Base-by-base conservation (phyloP, 2,888 invertebrate genomes). In the Spisula subtruncata region DNA sequence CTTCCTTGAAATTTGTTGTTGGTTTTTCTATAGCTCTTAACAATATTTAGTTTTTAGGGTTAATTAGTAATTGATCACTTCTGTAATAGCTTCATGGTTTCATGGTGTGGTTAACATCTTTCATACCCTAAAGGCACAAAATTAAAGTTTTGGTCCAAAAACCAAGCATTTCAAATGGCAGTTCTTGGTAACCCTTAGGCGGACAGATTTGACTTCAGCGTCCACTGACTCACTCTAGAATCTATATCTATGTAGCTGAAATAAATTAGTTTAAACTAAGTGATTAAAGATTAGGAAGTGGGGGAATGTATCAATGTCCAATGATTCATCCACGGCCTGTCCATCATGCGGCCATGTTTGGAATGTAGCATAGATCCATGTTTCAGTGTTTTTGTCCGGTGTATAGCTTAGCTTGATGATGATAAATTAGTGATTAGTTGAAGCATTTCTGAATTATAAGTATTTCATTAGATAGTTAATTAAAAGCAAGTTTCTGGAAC, bases 401-500 rank as follows among this genome's bases (percentile, higher is more conserved):
- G 32, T 85, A 75, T 75, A 79, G 18, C 10, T 80, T 41, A 54
- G 41, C 54, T 35, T 79, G 56, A 41, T 79, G n/a, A 85, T 85
- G 85, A 85, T 85, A 85, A 85, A 85, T 85, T 54, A 80, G n/a
- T 80, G 79, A 80, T 80, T 80, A 79, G 56, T 85, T 20, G 54
- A 10, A 41, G 80, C 20, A 79, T n/a, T 41, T 71, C 35, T 80
- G 85, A 85, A 85, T 54, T 85, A 85, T 85, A 80, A 79, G 85
- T 56, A 80, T 85, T 85, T 85, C 85, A 85, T 85, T 85, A 79
- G 79, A 25, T 80, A 80, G 32, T 85, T 85, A 85, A 85, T 85
- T 80, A 85, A 85, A 56, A 35, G 25, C 5, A 12, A 79, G 85
- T n/a, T 41, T 20, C 29, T 29, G 41, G 56, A 85, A 56, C 56